phyloP scores from a whole-genome alignment of 2,888 invertebrate species.

The Acleris laterana region DNA sequence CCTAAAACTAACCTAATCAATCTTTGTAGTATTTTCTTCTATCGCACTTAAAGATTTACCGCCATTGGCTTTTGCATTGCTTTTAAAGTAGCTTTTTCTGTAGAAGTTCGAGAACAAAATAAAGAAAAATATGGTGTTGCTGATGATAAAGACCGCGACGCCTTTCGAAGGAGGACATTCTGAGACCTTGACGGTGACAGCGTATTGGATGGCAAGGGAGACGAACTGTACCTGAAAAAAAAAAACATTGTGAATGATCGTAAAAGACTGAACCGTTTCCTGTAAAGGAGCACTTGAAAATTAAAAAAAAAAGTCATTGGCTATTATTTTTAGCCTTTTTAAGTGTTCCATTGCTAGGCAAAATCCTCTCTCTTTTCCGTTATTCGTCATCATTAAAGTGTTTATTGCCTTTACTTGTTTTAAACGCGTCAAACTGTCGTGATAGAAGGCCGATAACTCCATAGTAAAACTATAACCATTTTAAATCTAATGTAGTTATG shows the following conservation, averaged over 20 bases:
- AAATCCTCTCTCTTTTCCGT: too few species aligned
- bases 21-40: slow-evolving; percentile 11
- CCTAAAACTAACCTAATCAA: slow-evolving; percentile 1
- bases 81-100: slow-evolving; percentile 64
- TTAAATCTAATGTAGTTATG: too few species aligned
- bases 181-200: slow-evolving; percentile 72
- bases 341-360: too few species aligned
- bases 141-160: slow-evolving; percentile 78
- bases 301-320: too few species aligned
- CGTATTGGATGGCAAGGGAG: slow-evolving; percentile 84
- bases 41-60: slow-evolving; percentile 14
- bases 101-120: slow-evolving; percentile 88
- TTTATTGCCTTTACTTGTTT: too few species aligned
- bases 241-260: slow-evolving; percentile 24
- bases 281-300: too few species aligned
- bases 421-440: too few species aligned
- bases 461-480: too few species aligned
- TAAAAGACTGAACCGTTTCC: not conserved
- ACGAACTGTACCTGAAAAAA: slow-evolving; percentile 85
- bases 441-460: too few species aligned
- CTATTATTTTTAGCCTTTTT: too few species aligned
- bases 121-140: slow-evolving; percentile 84
- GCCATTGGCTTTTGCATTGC: slow-evolving; percentile 27
- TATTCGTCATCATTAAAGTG: too few species aligned
- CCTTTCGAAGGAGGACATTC: slow-evolving; percentile 86